These are phyloP conservation scores for Otus sunia DNA, from an alignment of 2,113 vertebrate species.

Conservation along the genomic window DNA sequence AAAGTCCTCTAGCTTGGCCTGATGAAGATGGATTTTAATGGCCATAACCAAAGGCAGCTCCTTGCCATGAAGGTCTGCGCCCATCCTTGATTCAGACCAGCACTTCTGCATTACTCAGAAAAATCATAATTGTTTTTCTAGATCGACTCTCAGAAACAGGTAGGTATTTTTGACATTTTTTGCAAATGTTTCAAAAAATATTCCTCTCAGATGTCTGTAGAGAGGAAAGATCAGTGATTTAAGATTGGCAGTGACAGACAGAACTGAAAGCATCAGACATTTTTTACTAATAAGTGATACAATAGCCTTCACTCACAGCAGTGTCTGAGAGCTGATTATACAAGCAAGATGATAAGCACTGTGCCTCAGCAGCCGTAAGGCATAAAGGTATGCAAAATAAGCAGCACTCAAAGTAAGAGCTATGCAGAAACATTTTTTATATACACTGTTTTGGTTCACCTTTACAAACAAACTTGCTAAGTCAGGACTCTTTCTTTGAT, in stretches of 20 bases:
- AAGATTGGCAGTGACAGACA: neutral
- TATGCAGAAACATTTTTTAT: neutral
- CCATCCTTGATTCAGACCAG: neutral
- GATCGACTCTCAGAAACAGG: neutral
- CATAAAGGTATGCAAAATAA: neutral
- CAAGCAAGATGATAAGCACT: neutral
- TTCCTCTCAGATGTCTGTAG: neutral
- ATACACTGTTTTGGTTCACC: rapidly evolving
- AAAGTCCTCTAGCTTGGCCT: neutral
- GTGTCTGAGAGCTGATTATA: neutral
- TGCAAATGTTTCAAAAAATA: neutral
- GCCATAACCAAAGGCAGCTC: neutral
- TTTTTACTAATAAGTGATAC: neutral
- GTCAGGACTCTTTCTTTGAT: neutral
- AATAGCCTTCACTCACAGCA: neutral
- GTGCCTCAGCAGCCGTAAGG: neutral
- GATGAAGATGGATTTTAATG: neutral
- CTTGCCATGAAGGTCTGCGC: neutral
- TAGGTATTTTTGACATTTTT: neutral
- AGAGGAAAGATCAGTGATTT: neutral
- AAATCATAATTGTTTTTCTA: neutral
- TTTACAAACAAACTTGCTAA: neutral
- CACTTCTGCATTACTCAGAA: neutral
- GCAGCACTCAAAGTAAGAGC: neutral
- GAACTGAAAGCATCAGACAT: neutral